Conservation (phyloP, 2,888 invertebrate genomes). For the Lepidochitona cinerea region DNA sequence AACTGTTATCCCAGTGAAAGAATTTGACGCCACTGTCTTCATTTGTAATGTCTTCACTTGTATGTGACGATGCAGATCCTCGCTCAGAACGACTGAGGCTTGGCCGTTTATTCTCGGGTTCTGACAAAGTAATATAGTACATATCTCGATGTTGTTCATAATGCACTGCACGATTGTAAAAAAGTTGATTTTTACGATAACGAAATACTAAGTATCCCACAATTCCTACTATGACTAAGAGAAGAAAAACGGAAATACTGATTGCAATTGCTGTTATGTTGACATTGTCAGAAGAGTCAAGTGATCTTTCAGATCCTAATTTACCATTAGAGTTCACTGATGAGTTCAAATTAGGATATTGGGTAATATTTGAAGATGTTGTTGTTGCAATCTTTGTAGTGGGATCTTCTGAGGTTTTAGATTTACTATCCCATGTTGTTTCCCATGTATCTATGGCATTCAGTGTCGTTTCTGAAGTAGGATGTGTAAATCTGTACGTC, state of each 20-base stretch:
- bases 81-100: conserved; percentile 34
- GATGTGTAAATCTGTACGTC: too few relatives aligned
- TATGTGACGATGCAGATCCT: conserved; percentile 42
- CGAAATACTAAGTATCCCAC: conserved; percentile 12
- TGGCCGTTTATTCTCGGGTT: conserved; percentile 1
- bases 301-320: too few relatives aligned
- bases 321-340: too few relatives aligned
- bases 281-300: too few relatives aligned
- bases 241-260: conserved; percentile 20
- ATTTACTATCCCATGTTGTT: too few relatives aligned
- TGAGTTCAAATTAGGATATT: too few relatives aligned
- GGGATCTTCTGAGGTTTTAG: too few relatives aligned
- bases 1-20: conserved; percentile 33
- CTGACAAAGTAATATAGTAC: conserved; percentile 9
- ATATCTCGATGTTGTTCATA: conserved; percentile 18
- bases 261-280: conserved; percentile 21
- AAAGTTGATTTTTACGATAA: conserved; percentile 14
- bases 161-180: conserved; percentile 22
- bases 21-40: conserved; percentile 41
- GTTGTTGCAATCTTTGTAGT: too few relatives aligned
- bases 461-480: too few relatives aligned
- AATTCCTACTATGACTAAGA: conserved; percentile 23
- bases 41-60: conserved; percentile 49
- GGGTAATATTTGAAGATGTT: too few relatives aligned
- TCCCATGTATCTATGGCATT: too few relatives aligned